Conservation (phyloP, 1,140 invertebrate genomes). For the Plectus sambesii region DNA sequence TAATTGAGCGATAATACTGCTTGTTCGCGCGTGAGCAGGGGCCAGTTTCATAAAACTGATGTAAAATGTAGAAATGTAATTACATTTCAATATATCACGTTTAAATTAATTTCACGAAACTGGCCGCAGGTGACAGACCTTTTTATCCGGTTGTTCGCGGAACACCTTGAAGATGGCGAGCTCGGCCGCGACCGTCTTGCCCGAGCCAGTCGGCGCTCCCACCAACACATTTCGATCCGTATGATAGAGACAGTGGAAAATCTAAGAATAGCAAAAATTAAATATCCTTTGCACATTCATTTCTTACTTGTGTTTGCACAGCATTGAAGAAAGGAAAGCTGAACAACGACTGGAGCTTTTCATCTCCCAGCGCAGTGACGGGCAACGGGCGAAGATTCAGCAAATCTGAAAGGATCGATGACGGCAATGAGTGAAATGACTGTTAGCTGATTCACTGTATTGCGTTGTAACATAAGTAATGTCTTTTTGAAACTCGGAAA, state of each 20-base stretch:
- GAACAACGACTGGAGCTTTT: slow-evolving; percentile 67
- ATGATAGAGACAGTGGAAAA: slow-evolving; percentile 90
- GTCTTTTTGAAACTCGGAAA: no score
- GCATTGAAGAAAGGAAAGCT: slow-evolving; percentile 92
- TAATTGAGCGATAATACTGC: no score
- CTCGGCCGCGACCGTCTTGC: slow-evolving; percentile 96
- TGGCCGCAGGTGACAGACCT: slow-evolving; percentile 53
- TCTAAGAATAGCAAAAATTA: slow-evolving; percentile 43
- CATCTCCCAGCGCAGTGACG: slow-evolving; percentile 65
- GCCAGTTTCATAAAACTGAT: no score
- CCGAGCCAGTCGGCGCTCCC: slow-evolving; percentile 94
- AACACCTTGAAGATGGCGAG: slow-evolving; percentile 91
- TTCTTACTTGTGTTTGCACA: slow-evolving; percentile 83
- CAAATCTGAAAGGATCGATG: slow-evolving; percentile 56
- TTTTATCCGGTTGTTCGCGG: slow-evolving; percentile 64
- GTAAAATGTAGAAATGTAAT: no score
- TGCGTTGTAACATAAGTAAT: no score
- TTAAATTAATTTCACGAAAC: background rate
- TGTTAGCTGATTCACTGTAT: no score
- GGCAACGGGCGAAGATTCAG: slow-evolving; percentile 80
- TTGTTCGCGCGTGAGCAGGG: background rate
- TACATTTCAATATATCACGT: no score
- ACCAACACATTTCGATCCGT: slow-evolving; percentile 85
- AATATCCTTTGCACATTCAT: background rate
- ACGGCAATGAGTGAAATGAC: slow-evolving; percentile 15